These are phyloP conservation scores for Chelon auratus DNA, from an alignment of 2,797 vertebrate species.

Conservation along the genomic window DNA sequence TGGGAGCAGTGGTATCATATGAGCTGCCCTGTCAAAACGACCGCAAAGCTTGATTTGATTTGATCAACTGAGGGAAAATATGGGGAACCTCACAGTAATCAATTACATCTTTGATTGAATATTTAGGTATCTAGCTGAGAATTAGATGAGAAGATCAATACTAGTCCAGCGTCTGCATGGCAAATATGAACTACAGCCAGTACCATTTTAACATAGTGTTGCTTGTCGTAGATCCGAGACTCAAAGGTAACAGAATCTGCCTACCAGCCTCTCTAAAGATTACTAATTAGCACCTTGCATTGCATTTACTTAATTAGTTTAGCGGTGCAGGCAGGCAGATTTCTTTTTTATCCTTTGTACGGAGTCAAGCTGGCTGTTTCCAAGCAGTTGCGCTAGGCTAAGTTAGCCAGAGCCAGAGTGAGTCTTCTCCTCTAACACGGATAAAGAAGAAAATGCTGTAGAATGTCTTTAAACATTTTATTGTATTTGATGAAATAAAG, in stretches of 20 bases:
- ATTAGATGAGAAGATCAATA: neutral
- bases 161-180: neutral
- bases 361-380: neutral
- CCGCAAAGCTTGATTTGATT: too few species aligned
- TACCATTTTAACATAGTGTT: too few species aligned
- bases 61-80: neutral
- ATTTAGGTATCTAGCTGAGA: neutral
- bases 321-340: constrained; percentile 1
- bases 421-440: neutral
- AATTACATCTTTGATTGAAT: neutral
- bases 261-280: constrained; percentile 4
- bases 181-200: too few species aligned
- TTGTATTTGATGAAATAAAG: neutral
- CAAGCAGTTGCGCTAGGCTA: constrained; percentile 10
- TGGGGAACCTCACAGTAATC: neutral
- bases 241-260: constrained; percentile 2
- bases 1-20: neutral
- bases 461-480: neutral
- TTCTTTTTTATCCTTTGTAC: neutral
- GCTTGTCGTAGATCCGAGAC: neutral
- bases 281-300: constrained; percentile 5
- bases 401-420: neutral
- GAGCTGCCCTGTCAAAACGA: too few species aligned
- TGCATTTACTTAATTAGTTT: constrained; percentile 19
- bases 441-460: neutral